phyloP scores from a whole-genome alignment of 2,113 vertebrate genomes.

The Xiphophorus couchianus region DNA sequence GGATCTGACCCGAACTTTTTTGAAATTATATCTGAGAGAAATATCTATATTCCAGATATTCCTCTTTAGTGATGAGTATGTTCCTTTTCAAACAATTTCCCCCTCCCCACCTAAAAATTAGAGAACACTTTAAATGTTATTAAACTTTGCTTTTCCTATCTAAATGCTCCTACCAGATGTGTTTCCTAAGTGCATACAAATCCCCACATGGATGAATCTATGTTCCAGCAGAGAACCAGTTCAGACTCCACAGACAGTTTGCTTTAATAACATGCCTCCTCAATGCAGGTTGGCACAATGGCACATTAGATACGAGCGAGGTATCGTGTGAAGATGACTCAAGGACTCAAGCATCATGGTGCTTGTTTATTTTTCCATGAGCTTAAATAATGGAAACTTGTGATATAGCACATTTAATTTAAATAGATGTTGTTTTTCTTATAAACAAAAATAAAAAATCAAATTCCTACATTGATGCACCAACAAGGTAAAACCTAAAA shows the following conservation, averaged over 20 bases:
- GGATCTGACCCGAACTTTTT: too few species aligned
- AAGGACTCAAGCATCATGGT: neutral
- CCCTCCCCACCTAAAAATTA: neutral
- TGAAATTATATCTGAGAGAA: neutral
- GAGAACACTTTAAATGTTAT: neutral
- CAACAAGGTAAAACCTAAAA: neutral
- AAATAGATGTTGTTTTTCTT: too few species aligned
- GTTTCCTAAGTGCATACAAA: neutral
- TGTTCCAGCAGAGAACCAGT: neutral
- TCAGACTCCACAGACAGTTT: neutral
- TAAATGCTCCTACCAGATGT: neutral
- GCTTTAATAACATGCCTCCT: constrained; percentile 5
- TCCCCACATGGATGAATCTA: neutral
- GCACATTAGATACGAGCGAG: neutral
- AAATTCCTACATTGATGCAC: neutral
- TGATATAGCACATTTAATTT: neutral
- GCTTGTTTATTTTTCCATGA: constrained; percentile 1
- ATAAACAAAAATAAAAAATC: too few species aligned
- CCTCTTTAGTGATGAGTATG: neutral
- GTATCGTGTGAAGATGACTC: constrained; percentile 4
- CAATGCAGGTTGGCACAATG: constrained; percentile 3
- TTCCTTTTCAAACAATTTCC: neutral
- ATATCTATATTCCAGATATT: neutral
- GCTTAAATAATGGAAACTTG: neutral
- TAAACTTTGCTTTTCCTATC: neutral